Evolutionary conservation across 2,888 invertebrate species (phyloP).

Genomic region (Melitaea athalia): DNA sequence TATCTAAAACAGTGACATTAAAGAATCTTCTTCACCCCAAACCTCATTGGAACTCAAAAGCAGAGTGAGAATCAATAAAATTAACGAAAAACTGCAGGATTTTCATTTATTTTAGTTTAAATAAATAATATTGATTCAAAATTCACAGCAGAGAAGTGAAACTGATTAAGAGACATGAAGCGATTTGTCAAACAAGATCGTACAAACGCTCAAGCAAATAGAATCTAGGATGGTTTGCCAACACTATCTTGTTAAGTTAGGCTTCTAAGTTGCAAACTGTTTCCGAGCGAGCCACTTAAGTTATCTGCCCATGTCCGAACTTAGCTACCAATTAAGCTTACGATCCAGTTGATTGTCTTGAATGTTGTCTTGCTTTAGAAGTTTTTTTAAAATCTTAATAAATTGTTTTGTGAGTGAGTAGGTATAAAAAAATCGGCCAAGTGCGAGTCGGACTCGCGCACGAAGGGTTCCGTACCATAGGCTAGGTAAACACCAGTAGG

Average conservation of each 20-base stretch:
- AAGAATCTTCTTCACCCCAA: too few species aligned
- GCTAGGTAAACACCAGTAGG: too few species aligned
- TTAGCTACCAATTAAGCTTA: constrained; percentile 16
- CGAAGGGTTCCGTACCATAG: too few species aligned
- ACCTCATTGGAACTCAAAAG: too few species aligned
- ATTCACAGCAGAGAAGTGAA: not conserved
- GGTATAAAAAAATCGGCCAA: too few species aligned
- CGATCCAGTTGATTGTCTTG: not conserved
- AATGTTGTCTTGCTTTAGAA: not conserved
- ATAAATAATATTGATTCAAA: not conserved
- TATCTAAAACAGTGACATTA: too few species aligned
- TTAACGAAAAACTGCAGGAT: too few species aligned
- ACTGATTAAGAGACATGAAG: constrained; percentile 13
- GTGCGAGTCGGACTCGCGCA: too few species aligned
- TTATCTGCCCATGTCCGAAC: constrained; percentile 21
- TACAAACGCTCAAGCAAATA: constrained; percentile 14
- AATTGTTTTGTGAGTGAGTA: too few species aligned
- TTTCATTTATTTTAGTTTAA: too few species aligned
- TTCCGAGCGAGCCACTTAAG: constrained; percentile 19
- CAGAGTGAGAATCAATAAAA: too few species aligned
- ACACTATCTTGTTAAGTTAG: constrained; percentile 35
- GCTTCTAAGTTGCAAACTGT: constrained; percentile 28
- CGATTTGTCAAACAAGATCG: constrained; percentile 23
- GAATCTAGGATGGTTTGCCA: constrained; percentile 14
- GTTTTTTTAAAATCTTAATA: not conserved